A percentile compares a stretch with the other conserved stretches of the same genome.
These are phyloP conservation scores for Hyles euphorbiae DNA, from an alignment of 1,140 invertebrate species.

Conservation along the genomic window DNA sequence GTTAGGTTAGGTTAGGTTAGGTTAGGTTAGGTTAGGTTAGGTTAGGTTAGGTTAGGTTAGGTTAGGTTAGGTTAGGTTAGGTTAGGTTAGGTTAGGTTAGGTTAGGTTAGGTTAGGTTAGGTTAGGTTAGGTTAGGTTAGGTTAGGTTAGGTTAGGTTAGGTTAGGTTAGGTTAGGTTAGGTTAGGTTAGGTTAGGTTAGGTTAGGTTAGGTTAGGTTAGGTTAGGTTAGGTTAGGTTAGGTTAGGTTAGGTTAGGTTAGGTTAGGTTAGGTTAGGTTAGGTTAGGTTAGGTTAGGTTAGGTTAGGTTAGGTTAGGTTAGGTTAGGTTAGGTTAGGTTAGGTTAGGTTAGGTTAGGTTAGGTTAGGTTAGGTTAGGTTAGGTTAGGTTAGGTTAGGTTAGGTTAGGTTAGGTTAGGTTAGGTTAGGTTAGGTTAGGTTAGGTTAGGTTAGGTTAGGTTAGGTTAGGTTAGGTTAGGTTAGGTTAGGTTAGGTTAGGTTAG, in stretches of 20 bases:
- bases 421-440: too few species aligned
- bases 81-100: slow-evolving; percentile 20
- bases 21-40: slow-evolving; percentile 20
- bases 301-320: too few species aligned
- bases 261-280: slow-evolving; percentile 34
- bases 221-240: slow-evolving; percentile 48
- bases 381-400: too few species aligned
- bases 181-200: slow-evolving; percentile 9
- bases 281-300: slow-evolving; percentile 26
- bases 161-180: slow-evolving; percentile 13
- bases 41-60: slow-evolving; percentile 25
- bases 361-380: too few species aligned
- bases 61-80: slow-evolving; percentile 19
- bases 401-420: too few species aligned
- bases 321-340: too few species aligned
- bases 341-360: too few species aligned
- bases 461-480: too few species aligned
- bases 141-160: slow-evolving; percentile 20
- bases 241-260: slow-evolving; percentile 42
- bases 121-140: slow-evolving; percentile 22
- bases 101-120: slow-evolving; percentile 25
- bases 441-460: too few species aligned
- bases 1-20: slow-evolving; percentile 14
- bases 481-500: too few species aligned
- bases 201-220: slow-evolving; percentile 47